phyloP scores from a whole-genome alignment of 2,888 invertebrate genomes.

The Gastracanthus pulcherrimus region DNA sequence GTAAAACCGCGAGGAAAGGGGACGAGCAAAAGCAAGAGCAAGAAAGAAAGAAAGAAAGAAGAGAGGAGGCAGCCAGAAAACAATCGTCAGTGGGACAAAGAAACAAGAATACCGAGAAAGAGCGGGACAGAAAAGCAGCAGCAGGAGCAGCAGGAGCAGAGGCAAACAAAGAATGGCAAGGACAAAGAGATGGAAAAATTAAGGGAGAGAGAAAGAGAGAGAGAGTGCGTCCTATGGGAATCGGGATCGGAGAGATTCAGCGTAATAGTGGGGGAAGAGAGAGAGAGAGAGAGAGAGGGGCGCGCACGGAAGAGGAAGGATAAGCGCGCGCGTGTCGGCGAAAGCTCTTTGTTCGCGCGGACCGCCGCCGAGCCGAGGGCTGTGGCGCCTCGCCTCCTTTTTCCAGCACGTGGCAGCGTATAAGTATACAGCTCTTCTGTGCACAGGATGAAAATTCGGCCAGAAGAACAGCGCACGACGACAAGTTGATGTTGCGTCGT shows the following conservation, averaged over 20 bases:
- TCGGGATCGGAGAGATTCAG: slow-evolving; percentile 23
- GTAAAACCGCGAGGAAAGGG: neutral
- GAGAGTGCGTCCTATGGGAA: slow-evolving; percentile 49
- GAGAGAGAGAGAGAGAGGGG: neutral
- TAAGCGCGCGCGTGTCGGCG: slow-evolving; percentile 50
- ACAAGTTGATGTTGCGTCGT: neutral
- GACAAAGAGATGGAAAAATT: slow-evolving; percentile 57
- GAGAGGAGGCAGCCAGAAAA: slow-evolving; percentile 31
- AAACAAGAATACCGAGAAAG: slow-evolving; percentile 38
- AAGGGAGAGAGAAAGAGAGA: slow-evolving; percentile 46
- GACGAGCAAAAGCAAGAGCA: neutral
- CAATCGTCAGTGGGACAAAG: slow-evolving; percentile 54
- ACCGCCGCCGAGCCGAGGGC: too few relatives aligned
- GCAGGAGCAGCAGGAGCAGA: slow-evolving; percentile 5
- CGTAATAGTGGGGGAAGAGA: neutral
- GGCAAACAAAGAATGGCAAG: slow-evolving; percentile 51
- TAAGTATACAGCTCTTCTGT: neutral
- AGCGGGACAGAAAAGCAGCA: slow-evolving; percentile 31
- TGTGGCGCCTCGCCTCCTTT: neutral
- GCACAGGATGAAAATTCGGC: neutral
- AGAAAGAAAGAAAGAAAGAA: slow-evolving; percentile 31
- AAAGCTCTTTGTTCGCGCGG: slow-evolving; percentile 56
- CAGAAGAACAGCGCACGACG: neutral
- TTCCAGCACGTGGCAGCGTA: neutral
- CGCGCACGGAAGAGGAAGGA: slow-evolving; percentile 40